Conservation (phyloP, 2,113 vertebrate species). For the Myxocyprinus asiaticus region DNA sequence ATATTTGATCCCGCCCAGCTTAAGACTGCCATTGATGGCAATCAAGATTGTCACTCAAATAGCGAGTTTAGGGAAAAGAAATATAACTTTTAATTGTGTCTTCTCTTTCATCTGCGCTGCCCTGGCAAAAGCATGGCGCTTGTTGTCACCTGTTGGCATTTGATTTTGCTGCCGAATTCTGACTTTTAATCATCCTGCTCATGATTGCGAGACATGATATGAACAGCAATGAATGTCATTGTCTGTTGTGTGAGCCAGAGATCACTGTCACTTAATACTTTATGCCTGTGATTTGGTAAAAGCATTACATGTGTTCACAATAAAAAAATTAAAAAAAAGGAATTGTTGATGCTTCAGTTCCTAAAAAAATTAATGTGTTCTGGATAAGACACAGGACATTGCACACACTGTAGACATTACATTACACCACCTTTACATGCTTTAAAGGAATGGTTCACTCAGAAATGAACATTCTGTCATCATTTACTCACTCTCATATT, state of each 20-base stretch:
- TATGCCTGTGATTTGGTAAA: constrained; percentile 21
- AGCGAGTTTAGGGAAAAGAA: constrained; percentile 28
- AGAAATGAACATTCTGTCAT: too few relatives aligned
- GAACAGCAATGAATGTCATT: constrained; percentile 37
- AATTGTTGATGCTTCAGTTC: constrained; percentile 22
- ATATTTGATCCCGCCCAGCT: constrained; percentile 23
- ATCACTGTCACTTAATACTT: constrained; percentile 41
- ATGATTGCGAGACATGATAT: constrained; percentile 36
- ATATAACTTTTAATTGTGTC: constrained; percentile 42
- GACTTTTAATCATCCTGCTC: constrained; percentile 42
- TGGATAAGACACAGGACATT: not conserved
- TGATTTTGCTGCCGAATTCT: not conserved
- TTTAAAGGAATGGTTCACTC: too few relatives aligned
- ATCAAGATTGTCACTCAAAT: constrained; percentile 49
- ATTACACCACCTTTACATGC: not conserved
- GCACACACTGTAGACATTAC: not conserved
- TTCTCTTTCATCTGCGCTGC: constrained; percentile 38
- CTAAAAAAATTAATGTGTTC: constrained; percentile 30
- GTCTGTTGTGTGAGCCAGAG: constrained; percentile 23
- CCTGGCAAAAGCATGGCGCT: constrained; percentile 36
- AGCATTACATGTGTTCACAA: constrained; percentile 43
- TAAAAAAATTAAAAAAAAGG: constrained; percentile 45
- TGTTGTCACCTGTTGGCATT: constrained; percentile 42
- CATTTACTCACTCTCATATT: too few relatives aligned
- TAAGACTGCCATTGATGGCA: constrained; percentile 35